Evolutionary conservation across 1,140 invertebrate species (phyloP), one percentile per base, ranked within the genome.

Genomic region (Samia ricini): DNA sequence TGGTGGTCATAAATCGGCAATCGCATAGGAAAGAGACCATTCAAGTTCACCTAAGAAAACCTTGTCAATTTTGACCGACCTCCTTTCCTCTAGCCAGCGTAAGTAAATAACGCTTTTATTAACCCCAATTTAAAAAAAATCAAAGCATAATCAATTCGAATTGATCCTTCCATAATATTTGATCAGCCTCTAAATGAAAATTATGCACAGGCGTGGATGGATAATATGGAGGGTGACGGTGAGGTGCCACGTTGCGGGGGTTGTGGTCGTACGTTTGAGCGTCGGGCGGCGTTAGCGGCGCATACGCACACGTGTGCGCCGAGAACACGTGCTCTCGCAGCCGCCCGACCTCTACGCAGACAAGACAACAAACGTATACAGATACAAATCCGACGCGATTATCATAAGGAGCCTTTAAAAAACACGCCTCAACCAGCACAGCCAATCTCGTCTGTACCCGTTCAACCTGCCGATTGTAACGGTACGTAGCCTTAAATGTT

Each of bases 221-320:
- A 92, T 65, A 92, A 92, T 69, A 80, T 93, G 68, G 92, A 94
- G 74, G 85, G 88, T 22, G 91, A 92, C 65, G 80, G 88, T 21
- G 91, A 92, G 61, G 69, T 92, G 12, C 92, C 93, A 52, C 91
- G 91, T 42, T 95, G 94, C 77, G 93, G 91, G n/a, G 93, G 92
- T 33, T 95, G 94, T 81, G 93, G 93, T 0, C 93, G 93, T 63
- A 88, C 91, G 20, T 95, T 95, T 76, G 94, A 95, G 71, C 90
- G 94, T 2, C 92, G 92, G 60, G 94, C 93, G 12, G 94, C 94
- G 4, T 83, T 95, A 15, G 91, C 92, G 7, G 92, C 94, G 15
- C 94, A 95, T 82, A 91, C 92, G 21, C 91, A 94, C 73, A 92
- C 91, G n/a, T 93, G 92, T 72, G 88, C 79, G 63, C 76, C 86